phyloP scores from a whole-genome alignment of 1,140 invertebrate genomes.

The Steinernema feltiae region DNA sequence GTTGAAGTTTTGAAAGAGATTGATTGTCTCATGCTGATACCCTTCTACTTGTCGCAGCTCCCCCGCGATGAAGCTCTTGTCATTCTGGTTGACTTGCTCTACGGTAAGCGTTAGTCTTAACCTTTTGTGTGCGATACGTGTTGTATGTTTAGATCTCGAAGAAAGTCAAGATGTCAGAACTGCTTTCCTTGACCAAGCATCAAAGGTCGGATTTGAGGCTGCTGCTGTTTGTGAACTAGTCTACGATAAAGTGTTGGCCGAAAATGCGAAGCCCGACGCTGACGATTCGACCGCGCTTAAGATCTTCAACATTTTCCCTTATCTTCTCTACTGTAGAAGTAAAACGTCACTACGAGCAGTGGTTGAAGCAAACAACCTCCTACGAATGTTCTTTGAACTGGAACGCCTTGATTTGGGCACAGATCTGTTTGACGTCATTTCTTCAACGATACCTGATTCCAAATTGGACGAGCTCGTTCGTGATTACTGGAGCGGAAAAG shows the following conservation, averaged over 20 bases:
- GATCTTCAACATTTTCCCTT: constrained; percentile 4
- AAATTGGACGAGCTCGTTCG: not conserved
- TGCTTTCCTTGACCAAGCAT: not conserved
- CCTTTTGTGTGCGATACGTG: not conserved
- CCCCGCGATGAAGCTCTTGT: not conserved
- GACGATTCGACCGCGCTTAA: not conserved
- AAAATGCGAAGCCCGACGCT: not conserved
- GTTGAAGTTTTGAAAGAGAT: not conserved
- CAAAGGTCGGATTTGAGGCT: not conserved
- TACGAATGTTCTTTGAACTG: not conserved
- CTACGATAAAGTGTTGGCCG: not conserved
- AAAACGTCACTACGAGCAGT: not conserved
- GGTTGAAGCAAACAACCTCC: not conserved
- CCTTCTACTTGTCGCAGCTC: not conserved
- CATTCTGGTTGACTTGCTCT: not conserved
- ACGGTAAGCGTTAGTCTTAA: not conserved
- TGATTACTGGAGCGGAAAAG: not conserved
- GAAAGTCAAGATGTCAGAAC: not conserved
- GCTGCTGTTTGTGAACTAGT: not conserved
- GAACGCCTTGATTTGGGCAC: not conserved
- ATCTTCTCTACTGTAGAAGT: not conserved
- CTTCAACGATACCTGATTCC: not conserved
- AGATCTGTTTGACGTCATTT: not conserved
- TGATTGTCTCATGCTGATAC: not conserved
- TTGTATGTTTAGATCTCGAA: not conserved